phyloP scores from a whole-genome alignment of 2,113 vertebrate genomes.

The Nicator chloris region DNA sequence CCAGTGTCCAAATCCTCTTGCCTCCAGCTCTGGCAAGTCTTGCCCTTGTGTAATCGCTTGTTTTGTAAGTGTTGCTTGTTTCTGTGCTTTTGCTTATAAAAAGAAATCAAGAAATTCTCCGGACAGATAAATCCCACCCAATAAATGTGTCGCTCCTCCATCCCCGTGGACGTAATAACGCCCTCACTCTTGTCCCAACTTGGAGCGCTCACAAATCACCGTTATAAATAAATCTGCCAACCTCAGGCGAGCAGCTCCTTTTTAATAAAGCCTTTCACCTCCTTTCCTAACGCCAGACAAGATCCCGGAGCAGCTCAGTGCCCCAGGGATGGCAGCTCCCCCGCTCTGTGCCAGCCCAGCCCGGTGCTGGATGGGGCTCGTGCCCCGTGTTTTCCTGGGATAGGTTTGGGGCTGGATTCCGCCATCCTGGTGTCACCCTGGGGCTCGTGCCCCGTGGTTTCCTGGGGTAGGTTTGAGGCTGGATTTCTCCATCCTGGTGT shows the following conservation, averaged over 20 bases:
- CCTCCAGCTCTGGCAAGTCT: not conserved
- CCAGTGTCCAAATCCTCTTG: not conserved
- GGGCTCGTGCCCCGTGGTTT: too few species aligned
- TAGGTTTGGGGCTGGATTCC: not conserved
- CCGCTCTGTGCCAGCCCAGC: not conserved
- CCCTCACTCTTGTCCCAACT: not conserved
- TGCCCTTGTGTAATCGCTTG: not conserved
- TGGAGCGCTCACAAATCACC: constrained; percentile 5
- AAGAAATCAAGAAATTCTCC: not conserved
- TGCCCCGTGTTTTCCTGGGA: not conserved
- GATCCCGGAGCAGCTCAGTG: not conserved
- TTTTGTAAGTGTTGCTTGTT: not conserved
- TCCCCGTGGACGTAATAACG: not conserved
- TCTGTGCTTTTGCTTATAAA: not conserved
- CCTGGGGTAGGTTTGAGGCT: too few species aligned
- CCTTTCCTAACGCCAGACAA: not conserved
- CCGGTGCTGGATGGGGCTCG: accelerated
- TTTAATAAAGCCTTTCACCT: constrained; percentile 46
- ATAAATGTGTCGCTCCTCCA: not conserved
- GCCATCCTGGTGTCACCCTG: not conserved
- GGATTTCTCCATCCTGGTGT: too few species aligned
- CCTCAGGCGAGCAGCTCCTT: not conserved
- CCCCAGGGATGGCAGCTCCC: not conserved
- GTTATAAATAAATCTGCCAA: not conserved
- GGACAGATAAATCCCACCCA: constrained; percentile 30